phyloP scores from a whole-genome alignment of 2,797 vertebrate genomes.

The Eospalax fontanierii region DNA sequence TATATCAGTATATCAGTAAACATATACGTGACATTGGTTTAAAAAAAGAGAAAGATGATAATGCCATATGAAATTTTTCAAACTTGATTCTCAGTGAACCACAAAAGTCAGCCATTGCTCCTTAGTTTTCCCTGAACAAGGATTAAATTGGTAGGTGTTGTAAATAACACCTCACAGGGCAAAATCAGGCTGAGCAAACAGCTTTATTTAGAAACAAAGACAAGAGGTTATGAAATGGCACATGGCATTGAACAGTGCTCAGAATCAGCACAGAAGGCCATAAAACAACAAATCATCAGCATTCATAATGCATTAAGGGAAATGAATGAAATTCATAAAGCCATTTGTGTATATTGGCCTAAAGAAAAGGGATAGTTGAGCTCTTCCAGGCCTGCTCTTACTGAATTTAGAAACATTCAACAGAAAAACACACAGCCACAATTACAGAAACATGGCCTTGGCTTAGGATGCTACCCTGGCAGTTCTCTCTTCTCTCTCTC shows the following conservation, averaged over 20 bases:
- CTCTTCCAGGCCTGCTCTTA: background rate
- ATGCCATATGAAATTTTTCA: background rate
- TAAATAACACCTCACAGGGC: conserved; percentile 73
- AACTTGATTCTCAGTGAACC: conserved; percentile 55
- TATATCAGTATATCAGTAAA: too few relatives aligned
- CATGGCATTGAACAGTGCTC: conserved; percentile 59
- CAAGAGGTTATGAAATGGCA: conserved; percentile 71
- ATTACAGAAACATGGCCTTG: background rate
- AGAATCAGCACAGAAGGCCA: conserved; percentile 10
- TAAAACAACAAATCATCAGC: conserved; percentile 63
- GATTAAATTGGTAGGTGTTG: conserved; percentile 79
- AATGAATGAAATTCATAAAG: conserved; percentile 61
- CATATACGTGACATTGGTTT: background rate
- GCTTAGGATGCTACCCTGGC: background rate
- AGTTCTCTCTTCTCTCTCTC: background rate
- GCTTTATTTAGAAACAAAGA: conserved; percentile 70
- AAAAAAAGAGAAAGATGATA: background rate
- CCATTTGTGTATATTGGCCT: conserved; percentile 56
- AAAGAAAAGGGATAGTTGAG: conserved; percentile 42
- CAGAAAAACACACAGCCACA: background rate
- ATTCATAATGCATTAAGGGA: conserved; percentile 60
- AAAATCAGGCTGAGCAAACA: conserved; percentile 71
- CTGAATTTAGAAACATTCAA: background rate
- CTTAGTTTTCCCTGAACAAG: conserved; percentile 42
- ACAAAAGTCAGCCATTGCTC: conserved; percentile 17